phyloP scores from a whole-genome alignment of 2,797 vertebrate species.

The Falco naumanni region DNA sequence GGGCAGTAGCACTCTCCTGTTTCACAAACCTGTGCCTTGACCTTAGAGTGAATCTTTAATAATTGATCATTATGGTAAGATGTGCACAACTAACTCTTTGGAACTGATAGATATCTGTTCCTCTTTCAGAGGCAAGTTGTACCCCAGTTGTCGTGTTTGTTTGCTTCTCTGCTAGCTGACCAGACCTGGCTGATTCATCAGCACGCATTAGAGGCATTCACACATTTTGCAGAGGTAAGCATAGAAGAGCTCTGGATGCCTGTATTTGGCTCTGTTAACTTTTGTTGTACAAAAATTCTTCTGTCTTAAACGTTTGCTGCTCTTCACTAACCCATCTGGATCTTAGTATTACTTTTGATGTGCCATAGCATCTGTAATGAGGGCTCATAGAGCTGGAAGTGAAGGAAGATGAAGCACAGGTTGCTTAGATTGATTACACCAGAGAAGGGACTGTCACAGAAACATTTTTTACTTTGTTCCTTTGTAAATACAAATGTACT shows the following conservation, averaged over 20 bases:
- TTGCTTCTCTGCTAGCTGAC: constrained; percentile 82
- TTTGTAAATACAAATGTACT: not conserved
- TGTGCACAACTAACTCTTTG: not conserved
- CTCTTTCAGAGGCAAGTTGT: constrained; percentile 84
- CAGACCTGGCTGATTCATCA: constrained; percentile 88
- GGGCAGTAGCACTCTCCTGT: not conserved
- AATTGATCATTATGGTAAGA: not conserved
- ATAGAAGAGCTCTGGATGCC: not conserved
- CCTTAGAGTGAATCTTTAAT: not conserved
- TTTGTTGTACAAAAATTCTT: not conserved
- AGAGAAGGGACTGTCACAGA: not conserved
- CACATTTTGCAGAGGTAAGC: constrained; percentile 90
- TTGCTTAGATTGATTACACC: not conserved
- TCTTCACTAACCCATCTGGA: not conserved
- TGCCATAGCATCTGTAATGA: not conserved
- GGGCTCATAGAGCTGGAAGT: not conserved
- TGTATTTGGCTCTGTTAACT: not conserved
- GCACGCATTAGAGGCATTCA: constrained; percentile 89
- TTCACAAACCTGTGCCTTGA: not conserved
- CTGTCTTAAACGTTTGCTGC: not conserved
- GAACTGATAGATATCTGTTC: not conserved
- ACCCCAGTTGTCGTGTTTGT: constrained; percentile 82
- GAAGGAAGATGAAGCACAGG: not conserved
- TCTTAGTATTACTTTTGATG: not conserved
- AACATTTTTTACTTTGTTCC: not conserved